These are phyloP conservation scores for Choreutis nemorana DNA, from an alignment of 2,888 invertebrate genomes.

Conservation along the genomic window DNA sequence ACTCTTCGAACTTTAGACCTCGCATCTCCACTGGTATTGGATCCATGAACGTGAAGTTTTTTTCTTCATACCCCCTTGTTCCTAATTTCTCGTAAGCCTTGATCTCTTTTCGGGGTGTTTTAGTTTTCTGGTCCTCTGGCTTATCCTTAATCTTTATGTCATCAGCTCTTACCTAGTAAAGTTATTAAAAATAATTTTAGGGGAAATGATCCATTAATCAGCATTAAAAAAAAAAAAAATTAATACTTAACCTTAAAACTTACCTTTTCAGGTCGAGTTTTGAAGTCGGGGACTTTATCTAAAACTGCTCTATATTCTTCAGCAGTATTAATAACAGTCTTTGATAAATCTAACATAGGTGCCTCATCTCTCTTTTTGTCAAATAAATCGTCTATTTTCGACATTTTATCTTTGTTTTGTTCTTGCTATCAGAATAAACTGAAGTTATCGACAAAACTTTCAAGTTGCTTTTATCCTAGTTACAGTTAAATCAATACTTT, in stretches of 20 bases:
- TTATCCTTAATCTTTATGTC: conserved; percentile 80
- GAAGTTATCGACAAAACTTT: conserved; percentile 38
- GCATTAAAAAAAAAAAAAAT: too few species aligned
- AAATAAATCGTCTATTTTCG: conserved; percentile 83
- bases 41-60: conserved; percentile 68
- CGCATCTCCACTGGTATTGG: conserved; percentile 87
- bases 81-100: conserved; percentile 70
- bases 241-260: too few species aligned
- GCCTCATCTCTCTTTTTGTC: conserved; percentile 86
- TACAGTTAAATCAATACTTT: conserved; percentile 45
- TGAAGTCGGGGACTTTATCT: conserved; percentile 90
- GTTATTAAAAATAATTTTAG: too few species aligned
- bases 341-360: conserved; percentile 85
- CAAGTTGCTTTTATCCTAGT: conserved; percentile 20
- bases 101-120: conserved; percentile 76
- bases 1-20: conserved; percentile 74
- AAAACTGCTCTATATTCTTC: conserved; percentile 85
- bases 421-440: too few species aligned
- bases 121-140: conserved; percentile 74
- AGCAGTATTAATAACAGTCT: conserved; percentile 76
- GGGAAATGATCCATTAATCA: too few species aligned
- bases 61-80: conserved; percentile 66
- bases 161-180: conserved; percentile 72
- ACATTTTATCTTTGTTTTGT: too few species aligned
- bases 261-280: conserved; percentile 87